A percentile compares a stretch with the other conserved stretches of the same genome.
Conservation (phyloP, 2,888 invertebrate genomes). For the Dynastes grantii region DNA sequence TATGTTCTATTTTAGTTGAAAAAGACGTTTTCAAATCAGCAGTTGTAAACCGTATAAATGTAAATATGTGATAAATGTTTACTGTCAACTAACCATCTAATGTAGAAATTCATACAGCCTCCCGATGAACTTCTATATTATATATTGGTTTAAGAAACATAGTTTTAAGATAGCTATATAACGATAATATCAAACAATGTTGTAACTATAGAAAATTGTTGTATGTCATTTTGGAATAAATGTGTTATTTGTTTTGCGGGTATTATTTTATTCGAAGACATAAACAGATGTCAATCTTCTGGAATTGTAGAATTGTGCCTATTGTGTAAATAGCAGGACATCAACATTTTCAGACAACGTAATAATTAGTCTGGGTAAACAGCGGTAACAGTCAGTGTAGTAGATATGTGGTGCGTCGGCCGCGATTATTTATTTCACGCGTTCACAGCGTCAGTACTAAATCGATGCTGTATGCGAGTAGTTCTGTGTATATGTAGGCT, state of each 20-base stretch:
- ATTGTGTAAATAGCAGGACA: no score
- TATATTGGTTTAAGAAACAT: not conserved
- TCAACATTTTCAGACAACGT: no score
- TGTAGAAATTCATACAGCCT: not conserved
- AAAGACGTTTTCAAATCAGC: conserved; percentile 9
- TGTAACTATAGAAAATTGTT: conserved; percentile 30
- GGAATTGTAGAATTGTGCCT: no score
- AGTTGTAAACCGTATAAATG: conserved; percentile 38
- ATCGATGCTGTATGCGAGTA: no score
- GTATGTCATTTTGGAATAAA: conserved; percentile 44
- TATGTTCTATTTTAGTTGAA: no score
- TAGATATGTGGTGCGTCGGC: no score
- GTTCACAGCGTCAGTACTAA: no score
- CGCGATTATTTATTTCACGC: no score
- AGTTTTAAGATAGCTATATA: conserved; percentile 4
- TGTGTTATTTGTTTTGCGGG: conserved; percentile 34
- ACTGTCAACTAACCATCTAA: conserved; percentile 16
- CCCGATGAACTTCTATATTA: conserved; percentile 11
- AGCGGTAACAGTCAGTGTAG: no score
- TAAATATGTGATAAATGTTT: conserved; percentile 30
- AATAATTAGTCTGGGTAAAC: no score
- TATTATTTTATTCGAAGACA: not conserved
- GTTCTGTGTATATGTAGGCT: no score
- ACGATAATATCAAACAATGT: conserved; percentile 31
- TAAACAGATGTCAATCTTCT: no score